Evolutionary conservation across 2,113 vertebrate genomes (phyloP).

Genomic region (Hepsetus odoe): DNA sequence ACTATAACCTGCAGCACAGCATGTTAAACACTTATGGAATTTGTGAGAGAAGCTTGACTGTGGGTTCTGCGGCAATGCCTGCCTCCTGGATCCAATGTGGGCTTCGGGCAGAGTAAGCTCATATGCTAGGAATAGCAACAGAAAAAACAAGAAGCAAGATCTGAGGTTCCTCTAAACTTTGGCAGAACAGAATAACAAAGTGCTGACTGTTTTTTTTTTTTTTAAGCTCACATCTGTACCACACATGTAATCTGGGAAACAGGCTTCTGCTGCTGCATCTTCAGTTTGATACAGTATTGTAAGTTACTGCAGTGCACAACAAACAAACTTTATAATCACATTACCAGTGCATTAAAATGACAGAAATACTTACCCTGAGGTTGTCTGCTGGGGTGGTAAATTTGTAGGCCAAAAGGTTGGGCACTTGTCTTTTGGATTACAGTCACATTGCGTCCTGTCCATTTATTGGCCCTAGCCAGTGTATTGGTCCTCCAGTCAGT

Average conservation of each 20-base stretch:
- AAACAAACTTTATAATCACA: slow-evolving; percentile 3
- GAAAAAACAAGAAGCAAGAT: background rate
- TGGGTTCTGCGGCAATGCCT: background rate
- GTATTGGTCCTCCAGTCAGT: slow-evolving; percentile 99
- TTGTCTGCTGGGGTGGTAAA: slow-evolving; percentile 97
- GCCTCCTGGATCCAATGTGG: background rate
- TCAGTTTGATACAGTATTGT: background rate
- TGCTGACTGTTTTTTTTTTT: background rate
- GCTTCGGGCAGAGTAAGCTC: background rate
- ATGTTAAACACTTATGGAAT: background rate
- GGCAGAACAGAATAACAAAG: background rate
- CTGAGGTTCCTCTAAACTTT: background rate
- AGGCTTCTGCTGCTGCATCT: background rate
- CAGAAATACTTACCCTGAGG: slow-evolving; percentile 83
- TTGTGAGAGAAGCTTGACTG: background rate
- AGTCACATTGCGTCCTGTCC: slow-evolving; percentile 95
- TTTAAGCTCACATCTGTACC: background rate
- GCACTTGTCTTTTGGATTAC: slow-evolving; percentile 99
- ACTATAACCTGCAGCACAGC: background rate
- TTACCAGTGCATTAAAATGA: background rate
- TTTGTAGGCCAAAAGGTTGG: slow-evolving; percentile 96
- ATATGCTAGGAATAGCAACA: background rate
- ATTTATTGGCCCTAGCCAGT: slow-evolving; percentile 95
- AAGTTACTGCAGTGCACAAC: background rate
- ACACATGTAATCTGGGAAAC: background rate